Conservation (phyloP, 2,113 vertebrate genomes). For the Pseudopipra pipra region DNA sequence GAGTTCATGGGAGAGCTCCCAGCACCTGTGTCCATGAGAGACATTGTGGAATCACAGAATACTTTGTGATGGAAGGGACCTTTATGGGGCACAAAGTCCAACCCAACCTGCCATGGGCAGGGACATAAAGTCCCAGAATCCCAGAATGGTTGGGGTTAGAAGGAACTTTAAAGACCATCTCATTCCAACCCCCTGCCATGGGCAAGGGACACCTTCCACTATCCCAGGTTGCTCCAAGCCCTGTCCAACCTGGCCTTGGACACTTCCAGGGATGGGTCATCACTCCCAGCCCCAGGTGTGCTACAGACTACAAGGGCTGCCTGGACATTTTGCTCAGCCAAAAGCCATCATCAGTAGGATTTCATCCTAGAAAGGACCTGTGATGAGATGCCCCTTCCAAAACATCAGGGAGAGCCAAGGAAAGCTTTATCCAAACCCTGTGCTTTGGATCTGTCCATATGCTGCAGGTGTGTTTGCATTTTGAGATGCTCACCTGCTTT, state of each 20-base stretch:
- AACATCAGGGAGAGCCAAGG: background rate
- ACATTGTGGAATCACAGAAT: background rate
- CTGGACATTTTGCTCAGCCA: background rate
- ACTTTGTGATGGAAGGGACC: background rate
- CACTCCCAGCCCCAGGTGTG: background rate
- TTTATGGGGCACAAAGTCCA: background rate
- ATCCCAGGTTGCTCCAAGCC: background rate
- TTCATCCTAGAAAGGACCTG: background rate
- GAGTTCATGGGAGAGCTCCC: background rate
- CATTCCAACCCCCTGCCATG: background rate
- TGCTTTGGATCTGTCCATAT: background rate
- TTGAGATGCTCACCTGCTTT: background rate
- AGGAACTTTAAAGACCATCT: background rate
- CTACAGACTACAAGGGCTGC: too few relatives aligned
- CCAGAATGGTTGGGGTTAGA: background rate
- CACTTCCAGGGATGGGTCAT: background rate
- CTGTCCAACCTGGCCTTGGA: fast-evolving
- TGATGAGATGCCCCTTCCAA: background rate
- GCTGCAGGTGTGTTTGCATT: fast-evolving
- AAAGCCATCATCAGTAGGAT: background rate
- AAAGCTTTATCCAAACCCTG: background rate
- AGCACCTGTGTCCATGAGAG: fast-evolving
- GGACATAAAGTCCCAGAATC: background rate
- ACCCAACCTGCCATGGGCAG: background rate
- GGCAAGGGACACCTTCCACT: background rate